Conservation (phyloP, 64 coral and sea anemone genomes). For the Cladopsammia gracilis region DNA sequence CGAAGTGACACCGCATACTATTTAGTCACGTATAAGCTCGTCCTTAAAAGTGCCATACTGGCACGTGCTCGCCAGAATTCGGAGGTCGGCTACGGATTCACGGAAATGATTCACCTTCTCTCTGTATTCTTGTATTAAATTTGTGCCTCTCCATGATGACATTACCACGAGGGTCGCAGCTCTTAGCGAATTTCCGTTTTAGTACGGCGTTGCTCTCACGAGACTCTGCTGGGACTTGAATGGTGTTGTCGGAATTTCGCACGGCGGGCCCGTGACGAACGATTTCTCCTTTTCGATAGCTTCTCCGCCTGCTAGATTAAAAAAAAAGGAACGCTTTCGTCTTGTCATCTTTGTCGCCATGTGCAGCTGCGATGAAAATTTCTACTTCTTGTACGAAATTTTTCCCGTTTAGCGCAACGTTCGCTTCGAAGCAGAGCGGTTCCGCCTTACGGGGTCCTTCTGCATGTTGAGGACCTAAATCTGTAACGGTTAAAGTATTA, state of each 20-base stretch:
- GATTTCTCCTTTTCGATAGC: conserved; percentile 54
- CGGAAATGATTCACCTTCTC: conserved; percentile 34
- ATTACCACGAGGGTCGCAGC: conserved; percentile 32
- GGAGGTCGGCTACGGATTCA: too few relatives aligned
- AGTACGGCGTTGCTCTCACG: conserved; percentile 1
- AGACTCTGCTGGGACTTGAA: background rate
- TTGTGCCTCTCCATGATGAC: conserved; percentile 29
- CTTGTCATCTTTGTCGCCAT: conserved; percentile 42
- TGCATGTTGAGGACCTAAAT: background rate
- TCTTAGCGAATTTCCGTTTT: conserved; percentile 18
- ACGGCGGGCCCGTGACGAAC: conserved; percentile 16
- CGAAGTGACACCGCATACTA: background rate
- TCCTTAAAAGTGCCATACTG: too few relatives aligned
- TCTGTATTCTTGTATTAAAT: conserved; percentile 27
- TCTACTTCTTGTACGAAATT: conserved; percentile 19
- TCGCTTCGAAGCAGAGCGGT: background rate
- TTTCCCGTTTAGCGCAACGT: background rate
- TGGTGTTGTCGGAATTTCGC: background rate
- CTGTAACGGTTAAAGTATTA: too few relatives aligned
- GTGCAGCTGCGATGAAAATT: conserved; percentile 1
- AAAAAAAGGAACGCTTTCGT: conserved; percentile 43
- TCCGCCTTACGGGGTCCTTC: background rate
- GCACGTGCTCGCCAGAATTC: conserved; percentile 2
- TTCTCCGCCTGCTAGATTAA: conserved; percentile 54
- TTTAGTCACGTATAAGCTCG: too few relatives aligned